These are phyloP conservation scores for Cydia strobilella DNA, from an alignment of 1,140 invertebrate genomes.

Conservation along the genomic window DNA sequence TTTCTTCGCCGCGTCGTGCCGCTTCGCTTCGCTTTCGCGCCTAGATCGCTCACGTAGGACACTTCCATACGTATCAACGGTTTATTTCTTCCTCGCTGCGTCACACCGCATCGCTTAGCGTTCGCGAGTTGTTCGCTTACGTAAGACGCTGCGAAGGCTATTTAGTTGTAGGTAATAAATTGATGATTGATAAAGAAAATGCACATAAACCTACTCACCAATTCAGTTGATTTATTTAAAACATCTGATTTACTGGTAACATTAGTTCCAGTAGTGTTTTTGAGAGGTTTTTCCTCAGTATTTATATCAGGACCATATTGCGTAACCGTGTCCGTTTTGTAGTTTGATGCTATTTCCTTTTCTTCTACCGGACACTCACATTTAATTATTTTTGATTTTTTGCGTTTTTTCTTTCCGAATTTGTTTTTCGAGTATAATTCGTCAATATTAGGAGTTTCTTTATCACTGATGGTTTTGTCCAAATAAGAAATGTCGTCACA, in stretches of 20 bases:
- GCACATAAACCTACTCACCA: neutral
- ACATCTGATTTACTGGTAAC: neutral
- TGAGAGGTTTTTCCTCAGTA: neutral
- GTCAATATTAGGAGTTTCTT: neutral
- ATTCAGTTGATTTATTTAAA: neutral
- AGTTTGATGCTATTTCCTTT: neutral
- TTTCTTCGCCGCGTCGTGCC: too few relatives aligned
- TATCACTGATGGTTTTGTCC: neutral
- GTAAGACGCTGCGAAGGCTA: too few relatives aligned
- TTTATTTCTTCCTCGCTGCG: too few relatives aligned
- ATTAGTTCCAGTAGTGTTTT: neutral
- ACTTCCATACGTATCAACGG: too few relatives aligned
- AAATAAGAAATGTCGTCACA: neutral
- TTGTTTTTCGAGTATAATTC: neutral
- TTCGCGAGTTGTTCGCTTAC: too few relatives aligned
- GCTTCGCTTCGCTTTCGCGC: too few relatives aligned
- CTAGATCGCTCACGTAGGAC: too few relatives aligned
- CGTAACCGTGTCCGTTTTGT: neutral
- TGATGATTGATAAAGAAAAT: neutral
- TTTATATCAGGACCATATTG: neutral
- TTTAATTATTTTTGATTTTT: neutral
- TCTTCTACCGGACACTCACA: constrained; percentile 11
- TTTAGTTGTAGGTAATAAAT: too few relatives aligned
- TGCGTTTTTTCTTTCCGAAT: neutral
- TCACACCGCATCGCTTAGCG: too few relatives aligned